Evolutionary conservation across 1,140 invertebrate species (phyloP).

Genomic region (Neodiprion lecontei): DNA sequence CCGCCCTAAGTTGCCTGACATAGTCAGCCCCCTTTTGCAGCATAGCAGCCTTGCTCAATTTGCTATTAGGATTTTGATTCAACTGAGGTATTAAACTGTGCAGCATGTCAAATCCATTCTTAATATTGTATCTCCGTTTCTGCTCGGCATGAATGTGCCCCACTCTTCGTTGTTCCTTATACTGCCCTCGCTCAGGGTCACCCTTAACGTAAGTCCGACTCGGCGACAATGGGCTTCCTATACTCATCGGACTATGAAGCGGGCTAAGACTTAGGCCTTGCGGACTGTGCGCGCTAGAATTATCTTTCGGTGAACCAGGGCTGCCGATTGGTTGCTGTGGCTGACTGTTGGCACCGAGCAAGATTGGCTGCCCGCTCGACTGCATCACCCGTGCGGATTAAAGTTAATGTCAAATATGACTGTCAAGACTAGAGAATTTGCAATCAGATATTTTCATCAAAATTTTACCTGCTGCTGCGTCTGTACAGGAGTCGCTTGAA

Average conservation of each 20-base stretch:
- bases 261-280: conserved; percentile 58
- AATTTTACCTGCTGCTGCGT: conserved; percentile 54
- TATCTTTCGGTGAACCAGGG: conserved; percentile 56
- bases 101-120: conserved; percentile 95
- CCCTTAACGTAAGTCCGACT: conserved; percentile 47
- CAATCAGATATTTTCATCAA: conserved; percentile 11
- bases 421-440: not conserved
- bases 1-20: conserved; percentile 86
- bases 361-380: conserved; percentile 39
- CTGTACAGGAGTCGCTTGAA: conserved; percentile 54
- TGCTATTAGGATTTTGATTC: conserved; percentile 88
- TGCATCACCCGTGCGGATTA: conserved; percentile 38
- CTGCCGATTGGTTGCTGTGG: conserved; percentile 45
- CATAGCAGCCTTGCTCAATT: conserved; percentile 96
- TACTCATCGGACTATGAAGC: conserved; percentile 57
- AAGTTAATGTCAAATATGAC: not conserved
- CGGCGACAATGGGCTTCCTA: conserved; percentile 56
- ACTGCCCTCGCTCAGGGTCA: conserved; percentile 54
- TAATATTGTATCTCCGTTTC: conserved; percentile 96
- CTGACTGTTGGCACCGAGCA: conserved; percentile 47
- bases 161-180: conserved; percentile 74
- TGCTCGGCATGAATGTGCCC: conserved; percentile 98
- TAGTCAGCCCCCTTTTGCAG: conserved; percentile 96
- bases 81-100: conserved; percentile 93
- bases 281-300: conserved; percentile 49